Base-by-base conservation (phyloP, 2,113 vertebrate genomes). In the Passer domesticus region DNA sequence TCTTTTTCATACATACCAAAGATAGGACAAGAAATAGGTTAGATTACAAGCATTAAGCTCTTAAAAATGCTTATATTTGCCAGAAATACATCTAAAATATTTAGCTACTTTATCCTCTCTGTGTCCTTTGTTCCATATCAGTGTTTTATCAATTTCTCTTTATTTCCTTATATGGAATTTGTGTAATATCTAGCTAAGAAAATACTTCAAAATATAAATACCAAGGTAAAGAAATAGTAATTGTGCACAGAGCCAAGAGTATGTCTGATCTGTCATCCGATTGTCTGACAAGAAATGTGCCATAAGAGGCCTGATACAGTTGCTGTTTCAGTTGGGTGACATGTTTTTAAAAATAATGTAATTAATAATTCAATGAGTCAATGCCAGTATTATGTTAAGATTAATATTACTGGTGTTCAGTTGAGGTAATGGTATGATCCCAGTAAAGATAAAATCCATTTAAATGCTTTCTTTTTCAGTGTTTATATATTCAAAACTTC, bases 321-420 rank as follows among this genome's bases (percentile, higher is more conserved):
- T 37, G 43, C 69, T 66, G 2, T 72, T 91, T 83, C 77, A 70
- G 15, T 14, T 70, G 43, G 17, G 22, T 72, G 27, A 56, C 25
- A 30, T 6, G 28, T 78, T 41, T 81, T 77, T 12, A 24, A 53
- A 79, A 53, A 63, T 4, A 0, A 0, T 43, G 10, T 41, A 9
- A 3, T 37, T 74, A 64, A 50, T 58, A 56, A 41, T 47, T 68
- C 35, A 68, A 1, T 73, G 23, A 41, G 43, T 68, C 35, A 68
- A 1, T 73, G 23, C 7, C 19, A 67, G 3, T 52, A 14, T 41
- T 87, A 33, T 8, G 1, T 44, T 90, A 86, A 74, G 27, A 19
- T 78, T 63, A 76, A 9, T 70, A 20, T 46, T 67, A 20, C 35
- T 64, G 8, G 6, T 63, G 5, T 69, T 85, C 27, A 63, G 12